A percentile compares a stretch with the other conserved stretches of the same genome.
phyloP scores from a whole-genome alignment of 2,888 invertebrate genomes.

The Parthenolecanium corni region DNA sequence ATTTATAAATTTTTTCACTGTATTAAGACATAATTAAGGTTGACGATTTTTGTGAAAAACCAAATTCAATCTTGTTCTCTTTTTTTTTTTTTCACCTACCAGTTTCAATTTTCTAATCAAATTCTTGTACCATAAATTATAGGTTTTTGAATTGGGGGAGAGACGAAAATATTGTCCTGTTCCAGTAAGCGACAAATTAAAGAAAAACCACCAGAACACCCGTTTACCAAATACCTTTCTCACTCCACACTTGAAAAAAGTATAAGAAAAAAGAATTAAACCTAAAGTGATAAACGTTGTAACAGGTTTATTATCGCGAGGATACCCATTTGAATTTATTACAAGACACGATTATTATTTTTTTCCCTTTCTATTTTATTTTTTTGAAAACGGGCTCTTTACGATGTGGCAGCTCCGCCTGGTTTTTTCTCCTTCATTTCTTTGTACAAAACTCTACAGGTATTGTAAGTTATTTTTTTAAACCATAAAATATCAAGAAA shows the following conservation, averaged over 20 bases:
- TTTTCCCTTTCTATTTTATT: neutral
- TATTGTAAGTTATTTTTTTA: neutral
- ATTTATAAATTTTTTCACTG: no score
- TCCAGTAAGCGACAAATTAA: neutral
- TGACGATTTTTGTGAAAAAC: no score
- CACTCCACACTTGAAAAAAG: no score
- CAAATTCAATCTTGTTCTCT: no score
- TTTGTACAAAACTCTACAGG: neutral
- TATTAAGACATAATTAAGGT: no score
- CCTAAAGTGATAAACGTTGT: slow-evolving; percentile 29
- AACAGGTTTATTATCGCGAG: slow-evolving; percentile 27
- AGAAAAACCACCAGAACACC: neutral
- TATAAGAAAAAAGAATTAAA: neutral
- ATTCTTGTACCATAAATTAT: neutral
- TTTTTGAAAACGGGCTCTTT: slow-evolving; percentile 17
- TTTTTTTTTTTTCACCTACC: no score
- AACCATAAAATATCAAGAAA: slow-evolving; percentile 22
- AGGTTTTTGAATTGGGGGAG: neutral
- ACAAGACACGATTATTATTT: slow-evolving; percentile 26
- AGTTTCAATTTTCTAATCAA: no score
- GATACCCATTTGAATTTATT: slow-evolving; percentile 22
- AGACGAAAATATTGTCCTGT: slow-evolving; percentile 1
- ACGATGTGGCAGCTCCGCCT: slow-evolving; percentile 26
- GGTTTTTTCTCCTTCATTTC: slow-evolving; percentile 3
- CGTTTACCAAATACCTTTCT: neutral